phyloP scores from a whole-genome alignment of 92 coral and sea anemone genomes.

The Siderastrea siderea region DNA sequence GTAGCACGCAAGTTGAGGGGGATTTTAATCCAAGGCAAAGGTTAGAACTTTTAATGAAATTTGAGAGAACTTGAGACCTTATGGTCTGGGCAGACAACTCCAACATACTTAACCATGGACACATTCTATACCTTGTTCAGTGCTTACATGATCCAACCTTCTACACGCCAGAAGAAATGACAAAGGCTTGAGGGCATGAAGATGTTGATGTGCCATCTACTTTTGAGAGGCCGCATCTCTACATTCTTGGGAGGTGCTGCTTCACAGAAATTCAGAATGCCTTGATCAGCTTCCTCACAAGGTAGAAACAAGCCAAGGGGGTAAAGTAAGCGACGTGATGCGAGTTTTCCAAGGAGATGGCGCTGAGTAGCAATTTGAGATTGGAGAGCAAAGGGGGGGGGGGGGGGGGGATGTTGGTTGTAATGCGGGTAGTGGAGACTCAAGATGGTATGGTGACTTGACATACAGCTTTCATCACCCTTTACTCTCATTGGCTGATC shows the following conservation, averaged over 20 bases:
- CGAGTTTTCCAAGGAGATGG: conserved; percentile 34
- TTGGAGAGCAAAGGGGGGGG: conserved; percentile 28
- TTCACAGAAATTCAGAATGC: conserved; percentile 41
- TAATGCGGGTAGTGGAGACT: conserved; percentile 30
- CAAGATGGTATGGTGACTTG: conserved; percentile 28
- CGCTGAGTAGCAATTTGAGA: conserved; percentile 48
- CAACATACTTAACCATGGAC: conserved; percentile 33
- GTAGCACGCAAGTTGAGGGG: background rate
- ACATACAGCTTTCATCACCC: conserved; percentile 9
- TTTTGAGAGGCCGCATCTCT: conserved; percentile 52
- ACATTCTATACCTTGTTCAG: conserved; percentile 18
- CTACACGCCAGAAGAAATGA: conserved; percentile 41
- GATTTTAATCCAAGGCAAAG: conserved; percentile 8
- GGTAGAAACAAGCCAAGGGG: conserved; percentile 9
- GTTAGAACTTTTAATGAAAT: conserved; percentile 1
- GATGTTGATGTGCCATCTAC: conserved; percentile 36
- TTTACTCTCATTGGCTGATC: conserved; percentile 21
- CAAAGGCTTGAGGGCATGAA: background rate
- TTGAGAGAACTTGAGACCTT: conserved; percentile 37
- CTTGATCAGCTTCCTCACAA: conserved; percentile 36
- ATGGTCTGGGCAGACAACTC: conserved; percentile 34
- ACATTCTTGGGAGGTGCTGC: conserved; percentile 56
- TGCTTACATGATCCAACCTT: conserved; percentile 50
- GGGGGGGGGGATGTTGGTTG: conserved; percentile 55
- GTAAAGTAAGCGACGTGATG: conserved; percentile 31